Percentiles rank a stretch among this genome's conserved stretches.
Conservation (phyloP, 1,140 invertebrate genomes). For the Geopemphigus sp. region DNA sequence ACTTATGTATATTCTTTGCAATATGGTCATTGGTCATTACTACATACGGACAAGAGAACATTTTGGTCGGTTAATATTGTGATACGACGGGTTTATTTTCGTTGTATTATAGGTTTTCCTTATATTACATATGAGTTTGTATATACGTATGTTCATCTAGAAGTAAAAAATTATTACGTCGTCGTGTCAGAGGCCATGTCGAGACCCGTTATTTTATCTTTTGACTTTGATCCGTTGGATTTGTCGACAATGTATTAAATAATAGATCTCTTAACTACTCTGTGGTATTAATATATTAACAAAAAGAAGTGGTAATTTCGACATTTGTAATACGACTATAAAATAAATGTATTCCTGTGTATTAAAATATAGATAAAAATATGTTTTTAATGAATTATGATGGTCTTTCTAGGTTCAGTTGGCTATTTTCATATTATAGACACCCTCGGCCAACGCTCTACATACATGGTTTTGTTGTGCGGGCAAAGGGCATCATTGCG, state of each 20-base stretch:
- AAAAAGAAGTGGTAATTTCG: no score
- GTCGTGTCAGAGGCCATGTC: background rate
- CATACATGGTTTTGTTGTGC: no score
- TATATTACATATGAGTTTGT: no score
- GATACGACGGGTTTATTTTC: background rate
- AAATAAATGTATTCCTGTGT: no score
- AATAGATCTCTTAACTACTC: background rate
- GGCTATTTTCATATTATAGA: no score
- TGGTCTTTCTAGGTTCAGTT: no score
- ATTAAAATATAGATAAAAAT: no score
- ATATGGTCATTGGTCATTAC: background rate
- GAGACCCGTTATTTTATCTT: conserved; percentile 6
- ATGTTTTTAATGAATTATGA: no score
- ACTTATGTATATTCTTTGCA: background rate
- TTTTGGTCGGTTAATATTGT: background rate
- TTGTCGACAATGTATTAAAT: conserved; percentile 8
- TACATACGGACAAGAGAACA: background rate
- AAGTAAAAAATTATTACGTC: background rate
- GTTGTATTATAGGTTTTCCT: background rate
- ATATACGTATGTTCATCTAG: background rate
- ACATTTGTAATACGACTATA: no score
- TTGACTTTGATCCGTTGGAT: conserved; percentile 19
- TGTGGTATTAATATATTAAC: no score
- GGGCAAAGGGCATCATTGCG: no score
- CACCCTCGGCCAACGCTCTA: no score